Evolutionary conservation across 2,888 invertebrate genomes (phyloP).

Genomic region (Tortricodes alternella): DNA sequence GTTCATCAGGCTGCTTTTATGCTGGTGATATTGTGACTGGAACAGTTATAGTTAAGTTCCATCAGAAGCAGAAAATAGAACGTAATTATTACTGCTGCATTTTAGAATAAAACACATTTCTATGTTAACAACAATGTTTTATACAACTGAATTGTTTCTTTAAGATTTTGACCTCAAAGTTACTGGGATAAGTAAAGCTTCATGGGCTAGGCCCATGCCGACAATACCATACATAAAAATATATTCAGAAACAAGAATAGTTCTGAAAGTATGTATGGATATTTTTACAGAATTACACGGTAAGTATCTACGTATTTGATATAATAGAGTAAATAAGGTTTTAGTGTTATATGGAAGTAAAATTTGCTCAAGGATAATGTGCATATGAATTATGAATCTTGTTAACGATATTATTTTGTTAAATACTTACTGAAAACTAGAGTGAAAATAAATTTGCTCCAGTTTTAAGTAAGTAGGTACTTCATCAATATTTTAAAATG

Average conservation of each 20-base stretch:
- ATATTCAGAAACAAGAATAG: constrained; percentile 60
- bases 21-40: constrained; percentile 72
- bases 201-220: constrained; percentile 65
- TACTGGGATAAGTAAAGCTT: constrained; percentile 59
- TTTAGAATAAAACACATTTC: neutral
- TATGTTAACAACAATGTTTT: neutral
- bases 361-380: no score
- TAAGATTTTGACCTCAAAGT: constrained; percentile 63
- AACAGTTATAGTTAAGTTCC: constrained; percentile 58
- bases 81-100: constrained; percentile 43
- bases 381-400: no score
- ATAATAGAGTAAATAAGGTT: no score
- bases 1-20: constrained; percentile 61
- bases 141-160: constrained; percentile 36
- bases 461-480: no score
- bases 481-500: no score
- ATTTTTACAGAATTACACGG: constrained; percentile 52
- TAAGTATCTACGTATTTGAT: constrained; percentile 36
- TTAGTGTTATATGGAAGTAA: no score
- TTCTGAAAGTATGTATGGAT: constrained; percentile 54
- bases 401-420: no score
- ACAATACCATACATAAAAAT: constrained; percentile 66
- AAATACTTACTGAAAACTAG: no score
- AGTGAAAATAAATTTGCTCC: no score
- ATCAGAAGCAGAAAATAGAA: constrained; percentile 56